These are phyloP conservation scores for Datnioides undecimradiatus DNA, from an alignment of 2,113 vertebrate species.

Conservation along the genomic window DNA sequence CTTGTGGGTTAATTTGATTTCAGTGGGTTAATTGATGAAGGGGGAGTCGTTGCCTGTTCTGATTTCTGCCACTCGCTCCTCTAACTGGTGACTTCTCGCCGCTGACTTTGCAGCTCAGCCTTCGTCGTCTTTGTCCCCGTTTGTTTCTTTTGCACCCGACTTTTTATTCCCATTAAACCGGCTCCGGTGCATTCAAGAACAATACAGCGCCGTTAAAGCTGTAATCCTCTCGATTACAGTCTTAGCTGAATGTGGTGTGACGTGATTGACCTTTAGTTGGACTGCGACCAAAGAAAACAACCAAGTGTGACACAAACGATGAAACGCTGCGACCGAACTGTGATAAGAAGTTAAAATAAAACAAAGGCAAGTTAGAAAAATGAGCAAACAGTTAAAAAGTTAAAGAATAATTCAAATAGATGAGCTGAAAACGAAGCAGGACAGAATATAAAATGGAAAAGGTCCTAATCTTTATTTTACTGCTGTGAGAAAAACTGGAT, in stretches of 20 bases:
- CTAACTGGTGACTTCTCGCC: slow-evolving; percentile 57
- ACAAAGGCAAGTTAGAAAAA: too few species aligned
- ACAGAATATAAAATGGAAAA: too few species aligned
- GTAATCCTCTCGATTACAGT: slow-evolving; percentile 1
- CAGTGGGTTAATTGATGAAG: slow-evolving; percentile 78
- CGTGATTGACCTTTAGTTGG: too few species aligned
- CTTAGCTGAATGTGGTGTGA: neutral
- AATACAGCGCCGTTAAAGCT: neutral
- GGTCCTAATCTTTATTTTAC: too few species aligned
- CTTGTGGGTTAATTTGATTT: slow-evolving; percentile 81
- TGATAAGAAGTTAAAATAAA: too few species aligned
- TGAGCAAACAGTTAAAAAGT: too few species aligned
- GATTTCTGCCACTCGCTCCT: slow-evolving; percentile 65
- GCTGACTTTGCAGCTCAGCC: slow-evolving; percentile 32
- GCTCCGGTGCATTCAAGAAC: neutral
- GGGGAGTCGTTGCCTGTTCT: slow-evolving; percentile 69
- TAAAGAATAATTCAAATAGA: too few species aligned
- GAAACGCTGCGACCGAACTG: too few species aligned
- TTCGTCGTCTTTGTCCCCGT: slow-evolving; percentile 35
- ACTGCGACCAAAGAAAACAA: too few species aligned
- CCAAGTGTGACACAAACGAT: too few species aligned
- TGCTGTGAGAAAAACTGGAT: too few species aligned
- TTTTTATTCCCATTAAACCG: neutral
- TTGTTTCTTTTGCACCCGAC: neutral
- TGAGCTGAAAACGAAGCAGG: too few species aligned